Percentiles rank a stretch among this genome's conserved stretches.
Conservation (phyloP, 2,113 vertebrate genomes). For the Nematolebias whitei region DNA sequence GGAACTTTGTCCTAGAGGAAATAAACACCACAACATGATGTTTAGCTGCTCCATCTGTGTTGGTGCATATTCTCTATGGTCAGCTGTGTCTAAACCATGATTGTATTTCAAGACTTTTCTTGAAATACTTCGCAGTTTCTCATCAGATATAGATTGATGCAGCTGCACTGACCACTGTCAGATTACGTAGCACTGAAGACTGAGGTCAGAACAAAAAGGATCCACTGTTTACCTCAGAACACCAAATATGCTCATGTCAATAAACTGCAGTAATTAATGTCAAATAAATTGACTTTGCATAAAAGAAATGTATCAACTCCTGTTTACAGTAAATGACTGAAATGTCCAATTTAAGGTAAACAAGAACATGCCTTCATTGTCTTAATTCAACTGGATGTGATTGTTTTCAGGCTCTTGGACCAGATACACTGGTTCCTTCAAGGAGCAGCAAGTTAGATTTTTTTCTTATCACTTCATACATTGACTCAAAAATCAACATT, state of each 20-base stretch:
- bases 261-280: neutral
- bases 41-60: neutral
- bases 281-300: neutral
- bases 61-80: slow-evolving; percentile 41
- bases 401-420: too few species aligned
- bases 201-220: neutral
- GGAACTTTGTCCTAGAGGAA: slow-evolving; percentile 22
- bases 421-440: too few species aligned
- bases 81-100: slow-evolving; percentile 47
- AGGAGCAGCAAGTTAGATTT: too few species aligned
- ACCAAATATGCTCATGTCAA: neutral
- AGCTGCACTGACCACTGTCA: slow-evolving; percentile 25
- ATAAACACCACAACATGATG: slow-evolving; percentile 29
- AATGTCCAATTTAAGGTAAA: too few species aligned
- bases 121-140: slow-evolving; percentile 10
- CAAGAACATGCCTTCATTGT: too few species aligned
- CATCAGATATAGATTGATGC: slow-evolving; percentile 7
- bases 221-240: neutral
- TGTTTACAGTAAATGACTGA: too few species aligned
- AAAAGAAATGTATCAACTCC: too few species aligned
- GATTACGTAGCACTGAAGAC: slow-evolving; percentile 30
- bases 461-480: too few species aligned
- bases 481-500: too few species aligned
- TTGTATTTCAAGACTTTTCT: slow-evolving; percentile 25
- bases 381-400: too few species aligned